These are phyloP conservation scores for Lasioglossum morio DNA, from an alignment of 2,888 invertebrate genomes.

Conservation along the genomic window DNA sequence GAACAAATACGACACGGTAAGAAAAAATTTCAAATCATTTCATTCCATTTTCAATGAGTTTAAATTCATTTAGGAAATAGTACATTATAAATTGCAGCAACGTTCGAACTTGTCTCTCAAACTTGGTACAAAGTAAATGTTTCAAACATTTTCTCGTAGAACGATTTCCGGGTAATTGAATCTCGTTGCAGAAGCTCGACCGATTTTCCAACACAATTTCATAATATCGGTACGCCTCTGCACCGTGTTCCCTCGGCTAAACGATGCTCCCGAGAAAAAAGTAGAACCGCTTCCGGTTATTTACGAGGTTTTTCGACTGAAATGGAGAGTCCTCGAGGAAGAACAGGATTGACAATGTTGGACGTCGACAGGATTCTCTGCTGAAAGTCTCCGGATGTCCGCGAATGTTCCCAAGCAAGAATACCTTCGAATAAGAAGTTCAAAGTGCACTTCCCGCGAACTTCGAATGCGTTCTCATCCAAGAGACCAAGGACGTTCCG, in stretches of 20 bases:
- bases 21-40: too few species aligned
- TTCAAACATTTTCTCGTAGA: background rate
- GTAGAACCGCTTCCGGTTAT: background rate
- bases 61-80: too few species aligned
- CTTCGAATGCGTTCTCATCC: constrained; percentile 37
- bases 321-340: background rate
- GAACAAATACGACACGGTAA: too few species aligned
- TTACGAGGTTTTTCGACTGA: background rate
- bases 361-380: background rate
- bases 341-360: constrained; percentile 1
- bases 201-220: background rate
- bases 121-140: background rate
- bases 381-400: constrained; percentile 14
- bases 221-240: background rate
- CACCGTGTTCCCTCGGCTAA: background rate
- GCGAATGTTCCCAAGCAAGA: constrained; percentile 23
- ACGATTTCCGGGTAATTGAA: background rate
- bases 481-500: constrained; percentile 23
- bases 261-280: background rate
- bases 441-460: constrained; percentile 34
- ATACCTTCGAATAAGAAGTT: constrained; percentile 42
- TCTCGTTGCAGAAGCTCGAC: background rate
- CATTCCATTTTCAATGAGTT: too few species aligned
- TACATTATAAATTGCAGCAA: too few species aligned
- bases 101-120: background rate